Evolutionary conservation across 2,113 vertebrate genomes (phyloP).

Genomic region (Scatophagus argus): DNA sequence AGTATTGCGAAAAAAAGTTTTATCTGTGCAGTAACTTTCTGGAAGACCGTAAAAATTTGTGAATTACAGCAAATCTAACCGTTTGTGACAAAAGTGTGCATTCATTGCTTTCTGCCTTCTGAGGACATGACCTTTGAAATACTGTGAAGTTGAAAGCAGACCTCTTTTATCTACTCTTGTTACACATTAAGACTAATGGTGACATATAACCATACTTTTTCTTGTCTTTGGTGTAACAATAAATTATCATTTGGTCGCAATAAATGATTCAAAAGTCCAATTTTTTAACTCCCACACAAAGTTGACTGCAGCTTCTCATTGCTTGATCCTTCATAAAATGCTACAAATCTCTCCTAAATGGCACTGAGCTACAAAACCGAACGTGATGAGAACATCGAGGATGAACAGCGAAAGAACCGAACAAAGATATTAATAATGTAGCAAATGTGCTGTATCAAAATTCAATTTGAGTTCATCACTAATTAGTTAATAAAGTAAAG

Average conservation of each 20-base stretch:
- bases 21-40: no score
- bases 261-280: neutral
- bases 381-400: neutral
- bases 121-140: no score
- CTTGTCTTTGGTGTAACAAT: neutral
- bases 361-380: neutral
- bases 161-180: no score
- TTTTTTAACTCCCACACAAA: neutral
- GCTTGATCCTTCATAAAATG: neutral
- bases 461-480: neutral
- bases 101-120: no score
- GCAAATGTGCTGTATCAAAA: neutral
- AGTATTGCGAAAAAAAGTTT: no score
- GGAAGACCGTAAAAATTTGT: no score
- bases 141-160: no score
- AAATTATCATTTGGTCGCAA: neutral
- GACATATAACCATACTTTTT: neutral
- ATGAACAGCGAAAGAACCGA: neutral
- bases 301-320: neutral
- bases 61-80: neutral
- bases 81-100: no score
- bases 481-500: neutral
- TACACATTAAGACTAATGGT: no score
- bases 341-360: neutral
- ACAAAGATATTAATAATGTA: neutral